Conservation (phyloP, 2,113 vertebrate species). For the Myodes glareolus region DNA sequence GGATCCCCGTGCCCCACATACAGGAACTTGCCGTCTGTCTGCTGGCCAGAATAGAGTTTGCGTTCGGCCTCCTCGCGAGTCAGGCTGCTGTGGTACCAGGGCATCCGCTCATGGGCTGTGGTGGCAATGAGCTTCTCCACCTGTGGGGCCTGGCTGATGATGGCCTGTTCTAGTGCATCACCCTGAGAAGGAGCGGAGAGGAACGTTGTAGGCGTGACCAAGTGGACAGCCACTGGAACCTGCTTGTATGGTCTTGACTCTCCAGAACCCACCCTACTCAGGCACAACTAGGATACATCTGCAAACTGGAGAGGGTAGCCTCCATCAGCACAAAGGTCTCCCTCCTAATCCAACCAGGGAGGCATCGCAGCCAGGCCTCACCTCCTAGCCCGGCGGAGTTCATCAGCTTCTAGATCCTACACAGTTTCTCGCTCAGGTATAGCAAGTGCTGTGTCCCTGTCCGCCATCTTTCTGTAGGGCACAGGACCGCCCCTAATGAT, state of each 20-base stretch:
- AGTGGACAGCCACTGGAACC: accelerated
- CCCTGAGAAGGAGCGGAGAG: slow-evolving; percentile 83
- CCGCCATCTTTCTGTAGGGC: no score
- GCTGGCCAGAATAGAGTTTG: slow-evolving; percentile 91
- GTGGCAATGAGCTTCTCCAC: slow-evolving; percentile 97
- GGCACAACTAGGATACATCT: not conserved
- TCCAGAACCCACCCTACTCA: no score
- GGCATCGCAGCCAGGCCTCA: not conserved
- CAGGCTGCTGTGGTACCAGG: slow-evolving; percentile 93
- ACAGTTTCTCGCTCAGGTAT: no score
- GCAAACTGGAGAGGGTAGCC: not conserved
- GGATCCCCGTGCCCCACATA: slow-evolving; percentile 82
- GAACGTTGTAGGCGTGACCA: not conserved
- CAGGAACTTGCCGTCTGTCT: slow-evolving; percentile 97
- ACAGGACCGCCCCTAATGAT: not conserved
- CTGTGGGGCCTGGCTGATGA: slow-evolving; percentile 97
- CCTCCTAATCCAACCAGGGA: not conserved
- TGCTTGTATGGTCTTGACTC: not conserved
- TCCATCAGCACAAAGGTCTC: accelerated
- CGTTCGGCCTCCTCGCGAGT: slow-evolving; percentile 91
- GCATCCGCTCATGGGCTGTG: slow-evolving; percentile 95
- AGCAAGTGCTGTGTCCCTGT: no score
- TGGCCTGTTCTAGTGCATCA: slow-evolving; percentile 95
- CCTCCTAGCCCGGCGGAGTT: not conserved
- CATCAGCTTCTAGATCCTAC: not conserved